phyloP scores from a whole-genome alignment of 2,797 vertebrate species.

The Microtus californicus region DNA sequence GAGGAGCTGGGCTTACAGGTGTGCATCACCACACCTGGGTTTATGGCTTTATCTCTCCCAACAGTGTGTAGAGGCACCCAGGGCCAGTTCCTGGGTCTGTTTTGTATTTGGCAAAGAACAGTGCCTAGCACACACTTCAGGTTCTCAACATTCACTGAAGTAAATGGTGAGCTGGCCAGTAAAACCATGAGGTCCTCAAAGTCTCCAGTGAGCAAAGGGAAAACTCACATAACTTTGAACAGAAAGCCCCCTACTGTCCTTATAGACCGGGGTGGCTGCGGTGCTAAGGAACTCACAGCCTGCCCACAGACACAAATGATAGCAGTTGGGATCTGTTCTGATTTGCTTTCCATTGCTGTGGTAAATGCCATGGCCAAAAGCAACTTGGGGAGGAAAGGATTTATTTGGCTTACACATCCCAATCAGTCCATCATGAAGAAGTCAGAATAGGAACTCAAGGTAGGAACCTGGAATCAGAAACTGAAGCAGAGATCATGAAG shows the following conservation, averaged over 20 bases:
- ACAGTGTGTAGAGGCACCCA: no score
- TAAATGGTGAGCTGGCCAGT: background rate
- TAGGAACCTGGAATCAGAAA: background rate
- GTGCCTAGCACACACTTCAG: background rate
- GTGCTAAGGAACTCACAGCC: background rate
- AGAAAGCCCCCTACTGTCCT: background rate
- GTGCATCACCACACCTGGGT: background rate
- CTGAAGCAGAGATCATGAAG: background rate
- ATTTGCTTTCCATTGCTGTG: background rate
- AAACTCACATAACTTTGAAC: background rate
- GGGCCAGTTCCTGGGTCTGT: background rate
- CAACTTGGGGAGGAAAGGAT: background rate
- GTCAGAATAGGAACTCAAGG: background rate
- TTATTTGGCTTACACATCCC: background rate
- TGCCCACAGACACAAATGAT: no score
- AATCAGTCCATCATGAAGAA: background rate
- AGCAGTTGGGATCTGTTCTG: background rate
- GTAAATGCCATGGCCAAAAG: background rate
- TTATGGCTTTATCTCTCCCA: background rate
- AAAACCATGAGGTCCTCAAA: background rate
- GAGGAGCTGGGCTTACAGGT: background rate
- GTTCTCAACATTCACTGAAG: background rate
- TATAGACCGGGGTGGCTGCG: rapidly evolving
- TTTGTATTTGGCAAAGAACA: background rate
- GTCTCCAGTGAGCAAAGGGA: background rate